Evolutionary conservation across 2,113 vertebrate genomes (phyloP), one percentile per base, ranked within the genome.

Genomic region (Sterna hirundo): DNA sequence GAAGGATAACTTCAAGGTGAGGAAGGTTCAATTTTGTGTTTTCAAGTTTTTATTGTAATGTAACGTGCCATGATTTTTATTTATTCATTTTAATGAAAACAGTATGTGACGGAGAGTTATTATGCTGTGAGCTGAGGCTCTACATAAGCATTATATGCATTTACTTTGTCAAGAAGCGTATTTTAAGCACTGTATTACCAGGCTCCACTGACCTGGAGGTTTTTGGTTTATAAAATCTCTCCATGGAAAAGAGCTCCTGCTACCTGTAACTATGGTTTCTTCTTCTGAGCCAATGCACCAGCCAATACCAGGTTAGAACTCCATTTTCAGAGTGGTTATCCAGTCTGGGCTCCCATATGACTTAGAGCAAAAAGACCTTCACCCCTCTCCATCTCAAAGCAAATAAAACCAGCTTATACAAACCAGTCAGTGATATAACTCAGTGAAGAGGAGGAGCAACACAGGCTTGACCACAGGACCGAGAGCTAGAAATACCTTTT

Each of bases 81-180:
- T 88, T 92, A 83, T 77, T 77, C 18, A 49, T 95, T 65, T 80
- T 51, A 68, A 90, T 64, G 76, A 81, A 92, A 94, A 90, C 29
- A 55, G 11, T 32, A 38, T 34, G 83, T 86, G 85, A 54, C 34
- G 18, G 30, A 71, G 66, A 71, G n/a, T 66, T 76, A n/a, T 55
- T 65, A 8, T 22, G 22, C 71, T 74, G 26, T 12, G 44, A 94
- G 52, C 34, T 71, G 38, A 90, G 76, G 61, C 66, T 22, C 76
- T 65, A 34, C 44, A n/a, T n/a, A 84, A 92, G 58, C 66, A 71
- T 44, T 60, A 81, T 46, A 65, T 91, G 80, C 77, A 44, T 75
- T 81, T 64, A 78, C 58, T 70, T 64, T 36, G 61, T 57, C 25
- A 13, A 52, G n/a, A 88, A 91, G 44, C n/a, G 11, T 32, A 57